A percentile compares a stretch with the other conserved stretches of the same genome.
Evolutionary conservation across 2,113 vertebrate genomes (phyloP).

Genomic region (Stigmatopora argus): DNA sequence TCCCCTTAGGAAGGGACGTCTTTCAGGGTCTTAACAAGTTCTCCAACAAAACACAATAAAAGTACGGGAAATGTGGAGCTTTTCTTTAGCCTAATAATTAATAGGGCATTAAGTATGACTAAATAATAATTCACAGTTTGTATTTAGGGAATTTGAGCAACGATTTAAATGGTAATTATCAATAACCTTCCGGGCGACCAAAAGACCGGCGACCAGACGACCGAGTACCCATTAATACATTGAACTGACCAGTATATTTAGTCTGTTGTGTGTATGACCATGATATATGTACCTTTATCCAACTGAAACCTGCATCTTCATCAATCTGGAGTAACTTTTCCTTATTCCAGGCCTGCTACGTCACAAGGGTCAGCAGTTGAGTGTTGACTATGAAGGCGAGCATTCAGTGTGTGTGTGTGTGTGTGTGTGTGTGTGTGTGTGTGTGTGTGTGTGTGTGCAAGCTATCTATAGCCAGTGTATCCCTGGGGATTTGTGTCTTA

Average conservation of each 20-base stretch:
- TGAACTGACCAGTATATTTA: background rate
- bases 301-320: conserved; percentile 36
- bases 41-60: too few species aligned
- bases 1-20: too few species aligned
- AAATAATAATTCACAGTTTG: too few species aligned
- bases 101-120: too few species aligned
- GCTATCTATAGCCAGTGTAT: conserved; percentile 77
- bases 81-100: too few species aligned
- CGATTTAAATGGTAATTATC: too few species aligned
- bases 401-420: conserved; percentile 24
- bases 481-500: conserved; percentile 78
- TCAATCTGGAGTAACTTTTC: conserved; percentile 28
- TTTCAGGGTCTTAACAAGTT: too few species aligned
- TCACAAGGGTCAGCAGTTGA: conserved; percentile 45
- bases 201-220: too few species aligned
- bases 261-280: background rate
- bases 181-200: too few species aligned
- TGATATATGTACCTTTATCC: conserved; percentile 11
- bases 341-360: conserved; percentile 20
- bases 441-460: conserved; percentile 25
- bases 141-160: too few species aligned
- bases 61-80: too few species aligned
- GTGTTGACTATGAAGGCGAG: conserved; percentile 3
- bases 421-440: conserved; percentile 35
- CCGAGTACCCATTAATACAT: background rate